A percentile compares a stretch with the other conserved stretches of the same genome.
Evolutionary conservation across 2,113 vertebrate species (phyloP).

Genomic region (Callaeas wilsoni): DNA sequence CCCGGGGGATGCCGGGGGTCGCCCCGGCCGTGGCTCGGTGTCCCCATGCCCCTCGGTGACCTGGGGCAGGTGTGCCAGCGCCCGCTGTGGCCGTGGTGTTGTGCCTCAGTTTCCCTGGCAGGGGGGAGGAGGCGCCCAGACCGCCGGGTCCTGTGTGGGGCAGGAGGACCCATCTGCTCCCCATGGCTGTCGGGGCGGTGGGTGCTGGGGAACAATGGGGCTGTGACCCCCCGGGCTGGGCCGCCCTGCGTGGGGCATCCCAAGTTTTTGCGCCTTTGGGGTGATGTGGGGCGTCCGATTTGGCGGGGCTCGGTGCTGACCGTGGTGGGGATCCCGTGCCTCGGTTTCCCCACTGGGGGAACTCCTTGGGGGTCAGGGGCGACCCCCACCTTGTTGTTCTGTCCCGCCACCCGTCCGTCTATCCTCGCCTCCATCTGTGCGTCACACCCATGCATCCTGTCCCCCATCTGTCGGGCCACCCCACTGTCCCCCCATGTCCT

Average conservation of each 20-base stretch:
- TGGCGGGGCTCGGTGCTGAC: neutral
- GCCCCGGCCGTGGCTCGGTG: neutral
- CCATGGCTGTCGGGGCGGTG: neutral
- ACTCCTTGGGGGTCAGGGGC: fast-evolving
- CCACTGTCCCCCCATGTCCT: neutral
- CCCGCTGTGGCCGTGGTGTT: fast-evolving
- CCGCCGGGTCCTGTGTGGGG: neutral
- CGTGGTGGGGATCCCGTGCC: neutral
- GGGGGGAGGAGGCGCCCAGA: neutral
- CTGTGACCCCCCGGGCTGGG: no score
- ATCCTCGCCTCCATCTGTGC: neutral
- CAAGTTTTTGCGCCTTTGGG: neutral
- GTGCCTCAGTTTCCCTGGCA: neutral
- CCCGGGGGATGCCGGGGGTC: neutral
- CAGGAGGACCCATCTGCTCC: neutral
- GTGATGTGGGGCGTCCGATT: fast-evolving
- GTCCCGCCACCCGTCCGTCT: neutral
- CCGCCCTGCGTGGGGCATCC: no score
- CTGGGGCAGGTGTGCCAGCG: neutral
- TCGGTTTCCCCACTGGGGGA: fast-evolving
- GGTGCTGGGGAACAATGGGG: neutral
- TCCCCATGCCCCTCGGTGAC: neutral
- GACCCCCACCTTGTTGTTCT: fast-evolving
- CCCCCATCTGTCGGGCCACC: neutral
- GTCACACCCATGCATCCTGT: neutral